Evolutionary conservation across 2,888 invertebrate species (phyloP).

Genomic region (Calameuta idolon): DNA sequence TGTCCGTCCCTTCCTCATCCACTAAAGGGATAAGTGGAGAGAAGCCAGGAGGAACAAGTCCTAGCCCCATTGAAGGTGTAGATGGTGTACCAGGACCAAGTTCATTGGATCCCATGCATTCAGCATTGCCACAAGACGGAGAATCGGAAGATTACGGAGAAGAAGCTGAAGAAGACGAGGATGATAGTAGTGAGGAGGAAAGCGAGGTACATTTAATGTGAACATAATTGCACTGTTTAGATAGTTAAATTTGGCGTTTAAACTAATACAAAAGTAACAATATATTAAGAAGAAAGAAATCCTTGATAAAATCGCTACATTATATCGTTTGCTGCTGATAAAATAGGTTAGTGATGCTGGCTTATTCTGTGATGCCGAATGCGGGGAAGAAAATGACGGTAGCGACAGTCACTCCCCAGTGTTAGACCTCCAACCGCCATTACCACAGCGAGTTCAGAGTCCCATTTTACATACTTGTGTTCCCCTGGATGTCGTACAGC

Average conservation of each 20-base stretch:
- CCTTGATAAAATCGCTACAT: background rate
- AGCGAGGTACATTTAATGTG: conserved; percentile 48
- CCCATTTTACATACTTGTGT: conserved; percentile 57
- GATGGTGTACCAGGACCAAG: conserved; percentile 58
- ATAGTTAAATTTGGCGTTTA: background rate
- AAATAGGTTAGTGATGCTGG: conserved; percentile 57
- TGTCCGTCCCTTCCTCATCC: conserved; percentile 62
- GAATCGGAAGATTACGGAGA: conserved; percentile 59
- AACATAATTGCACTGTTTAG: background rate
- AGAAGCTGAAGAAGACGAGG: conserved; percentile 59
- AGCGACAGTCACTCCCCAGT: conserved; percentile 44
- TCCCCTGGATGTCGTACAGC: conserved; percentile 56
- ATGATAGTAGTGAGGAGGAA: conserved; percentile 58
- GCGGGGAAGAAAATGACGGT: conserved; percentile 48
- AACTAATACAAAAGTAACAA: background rate
- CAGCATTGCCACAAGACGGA: conserved; percentile 44
- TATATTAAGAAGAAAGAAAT: background rate
- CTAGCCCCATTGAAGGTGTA: conserved; percentile 61
- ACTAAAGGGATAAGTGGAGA: conserved; percentile 57
- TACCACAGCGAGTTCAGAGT: conserved; percentile 51
- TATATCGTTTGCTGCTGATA: background rate
- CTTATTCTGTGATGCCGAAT: conserved; percentile 54
- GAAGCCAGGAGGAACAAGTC: conserved; percentile 62
- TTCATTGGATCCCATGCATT: conserved; percentile 48
- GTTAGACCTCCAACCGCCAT: conserved; percentile 39